Evolutionary conservation across 2,797 vertebrate genomes (phyloP), one percentile per base, ranked within the genome.

Genomic region (Chiloscyllium punctatum): DNA sequence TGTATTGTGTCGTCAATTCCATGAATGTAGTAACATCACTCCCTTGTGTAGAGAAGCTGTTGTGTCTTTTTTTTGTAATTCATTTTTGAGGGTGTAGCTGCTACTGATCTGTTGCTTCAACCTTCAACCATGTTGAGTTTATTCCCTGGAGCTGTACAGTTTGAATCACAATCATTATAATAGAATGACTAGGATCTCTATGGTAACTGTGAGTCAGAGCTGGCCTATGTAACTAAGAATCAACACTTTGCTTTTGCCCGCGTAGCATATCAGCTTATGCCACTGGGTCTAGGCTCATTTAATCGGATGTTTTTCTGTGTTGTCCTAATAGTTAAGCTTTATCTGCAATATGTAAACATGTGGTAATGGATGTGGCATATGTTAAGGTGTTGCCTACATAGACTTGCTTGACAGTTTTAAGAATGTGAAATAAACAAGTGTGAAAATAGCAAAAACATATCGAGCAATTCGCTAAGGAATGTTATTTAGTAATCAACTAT

Each of bases 101-200:
- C 96, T 96, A 97, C 96, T 95, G 96, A 53, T 94, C 71, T 74
- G 42, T 95, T 27, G 68, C 97, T 97, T 96, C 97, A 84, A 96
- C 84, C 96, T 96, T 96, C 96, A 96, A 96, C 96, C 96, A 95
- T 96, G 97, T 97, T 97, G 97, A 96, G 96, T 96, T 96, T 69
- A 88, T 96, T 97, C 53, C 96, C 90, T 23, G 71, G 96, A 96
- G 96, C 96, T 96, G 95, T 53, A 96, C 95, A 96, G 96, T 95
- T 95, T 96, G 96, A 96, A 96, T 97, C 97, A 97, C 96, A 82
- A 97, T 97, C 97, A 95, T 96, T 91, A 66, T 57, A 96, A 96
- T 95, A 96, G 97, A 98, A 98, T 97, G 97, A 96, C 96, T 96
- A 95, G 69, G 0, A 96, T 97, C 96, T 3, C 97, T 97, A 97